Base-by-base conservation (phyloP, 2,888 invertebrate species). In the Augiades crinisus region DNA sequence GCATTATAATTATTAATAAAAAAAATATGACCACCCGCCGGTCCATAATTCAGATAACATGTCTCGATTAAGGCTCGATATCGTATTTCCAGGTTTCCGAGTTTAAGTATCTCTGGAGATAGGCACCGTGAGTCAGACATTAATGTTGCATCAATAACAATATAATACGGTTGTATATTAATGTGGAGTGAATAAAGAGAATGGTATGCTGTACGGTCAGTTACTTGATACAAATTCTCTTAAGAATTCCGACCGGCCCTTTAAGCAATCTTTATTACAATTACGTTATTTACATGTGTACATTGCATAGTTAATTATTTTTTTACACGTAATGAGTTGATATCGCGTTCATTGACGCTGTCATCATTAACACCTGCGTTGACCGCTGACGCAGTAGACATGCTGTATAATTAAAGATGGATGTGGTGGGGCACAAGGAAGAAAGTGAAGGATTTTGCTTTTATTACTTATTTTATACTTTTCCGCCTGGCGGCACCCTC, bases 341-440 rank as follows among this genome's bases (percentile, higher is more conserved):
- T 58, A 55, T 45, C 50, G 58, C 52, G 63, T 60, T 65, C 64
- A 68, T 69, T 68, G 61, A 61, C 57, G 57, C 64, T 56, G 63
- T 62, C 61, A 64, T 70, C 64, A 70, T 77, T 75, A 74, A 61
- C 71, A 72, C 69, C 68, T 70, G 67, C 55, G 56, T 51, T 46
- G 55, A 57, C 54, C 40, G 53, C 36, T 74, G 76, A 75, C 57
- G 72, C 71, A 71, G 21, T 36, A 27, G 17, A 31, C 37, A 7
- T 22, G 10, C 16, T 50, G 19, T 21, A 37, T 37, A 44, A 51
- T 36, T 44, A 44, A 44, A 51, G 44, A 51, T 44, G 31, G 14
- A 21, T 31, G 30, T 27, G 27, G 36, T 43, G 14, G 10, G 16
- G 19, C 27, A 50, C 30, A 36, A 43, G 43, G 50, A 43, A 50